Evolutionary conservation across 2,888 invertebrate genomes (phyloP), one percentile per base, ranked within the genome.

Genomic region (Melolontha melolontha): DNA sequence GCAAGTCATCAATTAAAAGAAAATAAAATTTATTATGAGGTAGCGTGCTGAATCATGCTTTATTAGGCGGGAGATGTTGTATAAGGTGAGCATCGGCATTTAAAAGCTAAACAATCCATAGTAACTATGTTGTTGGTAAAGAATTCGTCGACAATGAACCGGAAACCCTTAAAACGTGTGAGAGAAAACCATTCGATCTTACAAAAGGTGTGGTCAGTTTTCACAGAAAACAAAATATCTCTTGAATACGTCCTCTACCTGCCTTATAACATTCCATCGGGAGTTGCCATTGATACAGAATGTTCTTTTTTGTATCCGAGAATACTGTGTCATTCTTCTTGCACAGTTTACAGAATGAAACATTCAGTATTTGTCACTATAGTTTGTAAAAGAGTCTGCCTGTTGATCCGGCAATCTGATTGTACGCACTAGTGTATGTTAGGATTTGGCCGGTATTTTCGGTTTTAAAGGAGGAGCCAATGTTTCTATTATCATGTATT

Each of bases 151-250:
- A 82, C 82, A 83, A 82, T 78, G 76, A 76, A 82, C 83, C 82
- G 83, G 82, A 83, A 82, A 82, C 82, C 80, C 79, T 82, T 79
- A 81, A 82, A 82, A 80, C 79, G 81, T 80, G 82, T 80, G 81
- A 80, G 80, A 82, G 80, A 80, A 59, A 78, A 79, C 79, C 78
- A 80, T 80, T 80, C 76, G 77, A 75, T 75, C 75, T 75, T 74
- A 80, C 80, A 81, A 83, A 81, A 82, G 82, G 82, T 82, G 83
- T 83, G 83, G 83, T 83, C 83, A 83, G 80, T 82, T 83, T 81
- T 82, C 80, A 81, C 79, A 81, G 82, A 82, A 82, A 81, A 81
- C 81, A 82, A 82, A 82, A 80, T 79, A 75, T 75, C 73, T 74
- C 72, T 71, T 74, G 75, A 73, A 72, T 73, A 67, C 70, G 64